Evolutionary conservation across 2,113 vertebrate species (phyloP), one percentile per base, ranked within the genome.

Genomic region (Otocyon megalotis): DNA sequence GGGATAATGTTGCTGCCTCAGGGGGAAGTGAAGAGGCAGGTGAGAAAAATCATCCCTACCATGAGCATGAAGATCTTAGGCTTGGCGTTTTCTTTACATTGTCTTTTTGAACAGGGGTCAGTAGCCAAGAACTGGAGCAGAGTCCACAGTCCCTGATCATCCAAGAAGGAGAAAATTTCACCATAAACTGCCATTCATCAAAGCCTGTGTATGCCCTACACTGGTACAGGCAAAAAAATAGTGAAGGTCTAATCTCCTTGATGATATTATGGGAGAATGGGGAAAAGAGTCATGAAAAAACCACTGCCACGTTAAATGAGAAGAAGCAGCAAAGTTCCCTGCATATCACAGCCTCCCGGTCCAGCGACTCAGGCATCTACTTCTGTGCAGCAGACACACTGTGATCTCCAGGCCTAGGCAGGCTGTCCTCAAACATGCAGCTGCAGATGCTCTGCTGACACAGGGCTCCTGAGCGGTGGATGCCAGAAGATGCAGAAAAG

Each of bases 161-260:
- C 81, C 81, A 69, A 93, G 71, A 96, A 1, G 89, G 92, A 84
- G 62, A 60, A 53, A 17, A 84, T 32, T 35, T 93, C 71, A 93
- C 43, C 58, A 63, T 96, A 63, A 88, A 74, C 30, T 97, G 81
- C 76, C 93, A 5, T 24, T 96, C 71, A 17, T 94, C 90, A 17
- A 2, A 30, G 10, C 28, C 17, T 74, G 43, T 91, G 14, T 90
- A 69, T 37, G 9, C 10, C 43, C 53, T 97, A 35, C 37, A 92
- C n/a, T 97, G 84, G 92, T 95, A 81, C 20, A 85, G 54, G 54
- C 94, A 97, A 80, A 87, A 90, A 12, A 37, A 16, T 5, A 76
- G 20, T 19, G 32, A 92, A 81, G 8, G 58, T 22, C 63, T 54
- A 22, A 16, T 56, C 63, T 84, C 58, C 32, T 26, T 90, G 62